Percentiles rank a stretch among this genome's conserved stretches.
These are phyloP conservation scores for Cyphomyrus discorhynchus DNA, from an alignment of 2,113 vertebrate species.

Conservation along the genomic window DNA sequence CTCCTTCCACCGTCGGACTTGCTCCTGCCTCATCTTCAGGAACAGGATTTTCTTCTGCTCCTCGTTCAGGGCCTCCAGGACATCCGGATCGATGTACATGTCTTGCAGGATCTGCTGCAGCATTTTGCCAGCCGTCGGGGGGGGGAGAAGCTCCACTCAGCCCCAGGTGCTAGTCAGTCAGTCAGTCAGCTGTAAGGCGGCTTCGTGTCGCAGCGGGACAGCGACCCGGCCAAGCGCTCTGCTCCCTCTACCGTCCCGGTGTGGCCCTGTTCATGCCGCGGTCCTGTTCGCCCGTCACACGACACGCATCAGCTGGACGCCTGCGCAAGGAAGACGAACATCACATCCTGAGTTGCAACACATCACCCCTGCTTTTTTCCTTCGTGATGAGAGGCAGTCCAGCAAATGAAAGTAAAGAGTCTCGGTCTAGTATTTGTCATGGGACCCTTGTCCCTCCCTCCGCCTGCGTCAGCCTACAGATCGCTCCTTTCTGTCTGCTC, in stretches of 20 bases:
- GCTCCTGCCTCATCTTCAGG: conserved; percentile 70
- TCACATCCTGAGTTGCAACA: background rate
- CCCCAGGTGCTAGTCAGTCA: background rate
- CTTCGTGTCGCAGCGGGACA: background rate
- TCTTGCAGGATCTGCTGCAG: conserved; percentile 66
- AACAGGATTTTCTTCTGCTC: conserved; percentile 68
- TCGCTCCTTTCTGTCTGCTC: background rate
- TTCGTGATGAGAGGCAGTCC: background rate
- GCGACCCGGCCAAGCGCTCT: background rate
- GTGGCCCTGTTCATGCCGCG: background rate
- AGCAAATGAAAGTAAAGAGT: background rate
- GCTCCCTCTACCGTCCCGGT: conserved; percentile 2
- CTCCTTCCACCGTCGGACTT: conserved; percentile 65
- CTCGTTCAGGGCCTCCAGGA: conserved; percentile 64
- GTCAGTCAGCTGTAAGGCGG: background rate
- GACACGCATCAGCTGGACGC: background rate
- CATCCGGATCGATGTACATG: conserved; percentile 69
- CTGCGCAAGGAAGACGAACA: background rate
- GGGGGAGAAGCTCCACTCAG: background rate
- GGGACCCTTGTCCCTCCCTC: background rate
- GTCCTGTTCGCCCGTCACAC: background rate
- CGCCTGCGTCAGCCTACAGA: background rate
- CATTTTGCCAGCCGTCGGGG: conserved; percentile 42
- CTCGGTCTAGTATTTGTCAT: background rate
- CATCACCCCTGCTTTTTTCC: background rate